Evolutionary conservation across 2,888 invertebrate species (phyloP).

Genomic region (Drosophila histrio): DNA sequence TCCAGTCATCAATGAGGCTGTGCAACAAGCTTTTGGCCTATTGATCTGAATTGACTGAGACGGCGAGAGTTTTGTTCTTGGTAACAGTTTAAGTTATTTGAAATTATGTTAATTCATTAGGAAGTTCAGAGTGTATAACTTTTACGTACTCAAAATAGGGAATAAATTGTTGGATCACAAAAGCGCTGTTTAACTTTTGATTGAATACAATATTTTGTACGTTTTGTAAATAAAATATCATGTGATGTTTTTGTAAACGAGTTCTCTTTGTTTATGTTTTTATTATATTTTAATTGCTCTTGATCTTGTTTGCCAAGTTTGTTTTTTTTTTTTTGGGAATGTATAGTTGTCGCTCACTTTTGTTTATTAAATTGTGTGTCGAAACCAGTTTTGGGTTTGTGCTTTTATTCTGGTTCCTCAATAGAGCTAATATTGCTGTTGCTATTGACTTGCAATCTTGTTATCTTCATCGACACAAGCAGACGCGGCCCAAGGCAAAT

Average conservation of each 20-base stretch:
- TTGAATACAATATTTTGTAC: neutral
- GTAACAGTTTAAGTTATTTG: slow-evolving; percentile 4
- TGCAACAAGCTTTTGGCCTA: slow-evolving; percentile 43
- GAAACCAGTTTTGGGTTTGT: slow-evolving; percentile 43
- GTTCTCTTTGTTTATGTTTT: slow-evolving; percentile 9
- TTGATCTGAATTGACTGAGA: slow-evolving; percentile 38
- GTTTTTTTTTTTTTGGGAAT: neutral
- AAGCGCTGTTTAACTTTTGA: neutral
- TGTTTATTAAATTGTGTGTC: slow-evolving; percentile 24
- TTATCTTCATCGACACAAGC: slow-evolving; percentile 26
- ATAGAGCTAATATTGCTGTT: slow-evolving; percentile 1
- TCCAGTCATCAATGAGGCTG: slow-evolving; percentile 37
- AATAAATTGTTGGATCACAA: neutral
- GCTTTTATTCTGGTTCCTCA: slow-evolving; percentile 37
- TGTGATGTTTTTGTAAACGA: slow-evolving; percentile 15
- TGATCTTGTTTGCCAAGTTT: slow-evolving; percentile 30
- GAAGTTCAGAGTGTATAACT: neutral
- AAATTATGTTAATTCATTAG: slow-evolving; percentile 29
- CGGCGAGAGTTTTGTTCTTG: neutral
- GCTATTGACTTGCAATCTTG: slow-evolving; percentile 10
- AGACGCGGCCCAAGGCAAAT: slow-evolving; percentile 30
- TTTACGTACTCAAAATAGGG: neutral
- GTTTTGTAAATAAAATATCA: too few species aligned
- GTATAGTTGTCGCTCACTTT: slow-evolving; percentile 29
- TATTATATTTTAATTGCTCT: slow-evolving; percentile 9